A percentile compares a stretch with the other conserved stretches of the same genome.
These are phyloP conservation scores for Acanthosoma haemorrhoidale DNA, from an alignment of 2,888 invertebrate species.

Conservation along the genomic window DNA sequence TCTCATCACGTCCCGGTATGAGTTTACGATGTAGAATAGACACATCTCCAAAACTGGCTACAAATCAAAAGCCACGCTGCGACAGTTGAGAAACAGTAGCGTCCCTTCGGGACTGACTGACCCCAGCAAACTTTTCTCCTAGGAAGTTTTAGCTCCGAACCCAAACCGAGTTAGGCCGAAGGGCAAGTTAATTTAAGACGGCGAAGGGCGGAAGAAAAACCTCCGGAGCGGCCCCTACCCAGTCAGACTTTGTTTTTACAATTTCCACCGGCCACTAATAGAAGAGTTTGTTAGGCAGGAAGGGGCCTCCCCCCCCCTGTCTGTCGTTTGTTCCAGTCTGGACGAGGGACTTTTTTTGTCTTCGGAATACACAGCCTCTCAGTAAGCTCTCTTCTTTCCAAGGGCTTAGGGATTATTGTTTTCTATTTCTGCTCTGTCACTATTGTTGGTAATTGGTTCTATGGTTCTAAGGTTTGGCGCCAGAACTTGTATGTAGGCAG, in stretches of 20 bases:
- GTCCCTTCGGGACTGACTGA: slow-evolving; percentile 1
- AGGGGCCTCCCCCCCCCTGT: background rate
- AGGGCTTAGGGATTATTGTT: background rate
- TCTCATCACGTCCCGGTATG: too few relatives aligned
- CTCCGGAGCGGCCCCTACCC: background rate
- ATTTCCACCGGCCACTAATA: slow-evolving; percentile 16
- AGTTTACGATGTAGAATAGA: too few relatives aligned
- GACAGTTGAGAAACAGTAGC: background rate
- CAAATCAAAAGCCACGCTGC: too few relatives aligned
- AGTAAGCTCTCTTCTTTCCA: background rate
- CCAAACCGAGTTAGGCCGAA: background rate
- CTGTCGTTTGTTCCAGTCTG: background rate
- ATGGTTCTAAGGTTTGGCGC: too few relatives aligned
- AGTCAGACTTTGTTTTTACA: slow-evolving; percentile 22
- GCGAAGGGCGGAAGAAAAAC: background rate
- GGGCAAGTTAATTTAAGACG: slow-evolving; percentile 16
- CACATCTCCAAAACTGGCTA: too few relatives aligned
- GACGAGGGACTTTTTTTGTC: background rate
- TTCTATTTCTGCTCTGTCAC: background rate
- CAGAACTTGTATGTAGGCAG: too few relatives aligned
- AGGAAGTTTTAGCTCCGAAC: background rate
- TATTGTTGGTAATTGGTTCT: background rate
- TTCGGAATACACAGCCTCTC: background rate
- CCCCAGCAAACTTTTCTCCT: background rate
- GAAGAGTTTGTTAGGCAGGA: slow-evolving; percentile 13